Conservation (phyloP, 2,113 vertebrate species). For the Vidua chalybeata region DNA sequence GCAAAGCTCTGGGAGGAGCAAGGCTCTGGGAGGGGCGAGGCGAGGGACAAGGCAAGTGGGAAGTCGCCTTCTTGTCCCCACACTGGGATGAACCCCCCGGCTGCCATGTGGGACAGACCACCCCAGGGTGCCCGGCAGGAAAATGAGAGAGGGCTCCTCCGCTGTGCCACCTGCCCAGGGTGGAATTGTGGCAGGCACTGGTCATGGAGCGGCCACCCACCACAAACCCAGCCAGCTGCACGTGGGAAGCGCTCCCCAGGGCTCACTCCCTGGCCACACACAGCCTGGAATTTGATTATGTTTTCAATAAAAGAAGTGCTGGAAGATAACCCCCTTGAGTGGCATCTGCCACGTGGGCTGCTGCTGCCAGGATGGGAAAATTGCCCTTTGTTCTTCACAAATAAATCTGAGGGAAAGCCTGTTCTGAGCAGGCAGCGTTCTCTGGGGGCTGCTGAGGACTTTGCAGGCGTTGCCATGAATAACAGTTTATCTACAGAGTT, state of each 20-base stretch:
- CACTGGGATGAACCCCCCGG: rapidly evolving
- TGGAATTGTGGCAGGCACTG: rapidly evolving
- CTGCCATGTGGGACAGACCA: not conserved
- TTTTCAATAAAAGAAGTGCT: not conserved
- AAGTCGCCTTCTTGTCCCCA: not conserved
- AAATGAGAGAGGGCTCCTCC: not conserved
- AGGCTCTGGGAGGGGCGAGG: not conserved
- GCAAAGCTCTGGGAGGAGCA: not conserved
- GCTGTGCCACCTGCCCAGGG: not conserved
- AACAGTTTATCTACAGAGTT: constrained; percentile 60
- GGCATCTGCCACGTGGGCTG: not conserved
- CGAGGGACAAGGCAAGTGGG: rapidly evolving
- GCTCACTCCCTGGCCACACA: rapidly evolving
- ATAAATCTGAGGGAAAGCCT: constrained; percentile 48
- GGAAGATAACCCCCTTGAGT: not conserved
- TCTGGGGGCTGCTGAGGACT: constrained; percentile 53
- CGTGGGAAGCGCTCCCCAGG: rapidly evolving
- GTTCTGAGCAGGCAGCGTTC: constrained; percentile 15
- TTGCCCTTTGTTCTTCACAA: constrained; percentile 42
- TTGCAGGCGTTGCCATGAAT: constrained; percentile 40
- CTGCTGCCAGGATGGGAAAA: constrained; percentile 37
- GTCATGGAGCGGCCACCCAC: rapidly evolving
- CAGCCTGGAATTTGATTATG: not conserved
- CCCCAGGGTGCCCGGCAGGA: rapidly evolving
- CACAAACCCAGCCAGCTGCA: not conserved